Evolutionary conservation across 2,888 invertebrate genomes (phyloP).

Genomic region (Meteorus cinctellus): DNA sequence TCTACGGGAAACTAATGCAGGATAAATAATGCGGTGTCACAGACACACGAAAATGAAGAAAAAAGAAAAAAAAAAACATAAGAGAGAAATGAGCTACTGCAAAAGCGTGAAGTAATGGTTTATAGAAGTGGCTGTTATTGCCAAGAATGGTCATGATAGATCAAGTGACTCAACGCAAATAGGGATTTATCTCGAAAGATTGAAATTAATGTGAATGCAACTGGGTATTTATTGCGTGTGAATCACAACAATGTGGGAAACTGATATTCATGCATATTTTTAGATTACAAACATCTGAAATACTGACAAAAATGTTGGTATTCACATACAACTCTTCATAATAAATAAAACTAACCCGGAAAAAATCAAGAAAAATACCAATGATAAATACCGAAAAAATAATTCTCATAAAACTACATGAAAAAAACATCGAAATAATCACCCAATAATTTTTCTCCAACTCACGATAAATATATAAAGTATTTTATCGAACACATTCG

Average conservation of each 20-base stretch:
- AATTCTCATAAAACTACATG: neutral
- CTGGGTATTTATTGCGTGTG: slow-evolving; percentile 32
- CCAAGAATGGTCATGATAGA: slow-evolving; percentile 42
- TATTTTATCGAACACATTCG: neutral
- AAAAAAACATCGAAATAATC: no score
- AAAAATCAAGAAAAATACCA: neutral
- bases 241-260: neutral
- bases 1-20: slow-evolving; percentile 13
- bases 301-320: no score
- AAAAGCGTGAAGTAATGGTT: slow-evolving; percentile 32
- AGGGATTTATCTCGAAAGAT: slow-evolving; percentile 33
- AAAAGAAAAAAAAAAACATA: no score
- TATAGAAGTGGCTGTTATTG: slow-evolving; percentile 23
- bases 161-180: slow-evolving; percentile 36
- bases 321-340: neutral
- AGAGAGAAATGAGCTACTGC: neutral
- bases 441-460: neutral
- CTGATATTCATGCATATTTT: neutral
- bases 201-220: slow-evolving; percentile 36
- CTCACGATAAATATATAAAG: neutral
- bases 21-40: slow-evolving; percentile 32
- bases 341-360: neutral
- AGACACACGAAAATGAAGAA: slow-evolving; percentile 22
- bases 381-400: neutral
- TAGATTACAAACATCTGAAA: neutral